phyloP scores from a whole-genome alignment of 2,888 invertebrate genomes.

The Leucophenga maculata region DNA sequence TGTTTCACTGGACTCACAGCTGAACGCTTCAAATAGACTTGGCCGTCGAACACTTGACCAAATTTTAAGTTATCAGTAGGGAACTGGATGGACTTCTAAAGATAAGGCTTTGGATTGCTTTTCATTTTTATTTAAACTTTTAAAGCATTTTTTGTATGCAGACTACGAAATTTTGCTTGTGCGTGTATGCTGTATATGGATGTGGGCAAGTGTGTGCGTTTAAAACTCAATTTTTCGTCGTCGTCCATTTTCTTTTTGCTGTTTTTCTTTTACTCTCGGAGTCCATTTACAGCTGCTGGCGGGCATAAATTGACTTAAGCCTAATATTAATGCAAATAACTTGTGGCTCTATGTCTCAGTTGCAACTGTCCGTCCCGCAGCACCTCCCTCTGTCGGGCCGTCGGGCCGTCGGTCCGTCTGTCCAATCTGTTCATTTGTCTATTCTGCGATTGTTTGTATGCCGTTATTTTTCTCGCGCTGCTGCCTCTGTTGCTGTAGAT shows the following conservation, averaged over 20 bases:
- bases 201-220: constrained; percentile 8
- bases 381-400: neutral
- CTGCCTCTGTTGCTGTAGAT: constrained; percentile 19
- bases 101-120: too few species aligned
- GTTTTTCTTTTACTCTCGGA: constrained; percentile 13
- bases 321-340: constrained; percentile 66
- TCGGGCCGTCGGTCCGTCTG: neutral
- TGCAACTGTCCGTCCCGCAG: neutral
- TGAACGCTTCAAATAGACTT: too few species aligned
- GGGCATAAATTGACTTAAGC: constrained; percentile 62
- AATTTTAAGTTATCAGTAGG: too few species aligned
- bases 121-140: too few species aligned
- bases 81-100: too few species aligned
- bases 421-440: neutral
- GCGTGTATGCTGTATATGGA: neutral
- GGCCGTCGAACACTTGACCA: too few species aligned
- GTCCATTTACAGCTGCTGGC: constrained; percentile 50
- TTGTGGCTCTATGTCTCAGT: constrained; percentile 38
- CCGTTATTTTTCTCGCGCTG: constrained; percentile 51
- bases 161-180: neutral
- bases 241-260: neutral
- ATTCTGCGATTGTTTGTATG: constrained; percentile 41
- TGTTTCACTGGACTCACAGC: too few species aligned
- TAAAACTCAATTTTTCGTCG: constrained; percentile 16
- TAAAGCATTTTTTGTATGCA: neutral